phyloP scores from a whole-genome alignment of 2,797 vertebrate genomes.

The Notamacropus eugenii region DNA sequence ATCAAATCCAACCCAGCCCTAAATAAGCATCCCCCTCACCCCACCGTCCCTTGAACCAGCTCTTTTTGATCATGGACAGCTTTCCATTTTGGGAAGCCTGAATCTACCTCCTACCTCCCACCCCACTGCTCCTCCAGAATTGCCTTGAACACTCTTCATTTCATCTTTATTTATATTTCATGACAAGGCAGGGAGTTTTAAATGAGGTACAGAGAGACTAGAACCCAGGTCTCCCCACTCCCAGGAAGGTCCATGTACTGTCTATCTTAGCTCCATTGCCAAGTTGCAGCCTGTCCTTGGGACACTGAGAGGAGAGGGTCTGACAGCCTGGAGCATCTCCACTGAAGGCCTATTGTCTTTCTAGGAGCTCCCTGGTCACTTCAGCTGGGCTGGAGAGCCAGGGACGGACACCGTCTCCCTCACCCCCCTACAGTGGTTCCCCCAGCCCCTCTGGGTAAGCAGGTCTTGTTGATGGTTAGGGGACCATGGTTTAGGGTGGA shows the following conservation, averaged over 20 bases:
- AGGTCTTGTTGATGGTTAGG: no score
- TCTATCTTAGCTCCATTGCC: background rate
- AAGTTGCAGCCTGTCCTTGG: background rate
- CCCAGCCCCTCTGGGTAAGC: slow-evolving; percentile 90
- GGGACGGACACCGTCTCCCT: slow-evolving; percentile 88
- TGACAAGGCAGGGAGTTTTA: background rate
- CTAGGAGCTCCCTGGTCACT: slow-evolving; percentile 88
- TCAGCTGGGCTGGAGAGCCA: slow-evolving; percentile 87
- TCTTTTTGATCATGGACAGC: background rate
- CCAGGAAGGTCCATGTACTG: background rate
- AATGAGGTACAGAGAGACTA: background rate
- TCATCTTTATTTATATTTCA: background rate
- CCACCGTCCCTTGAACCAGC: background rate
- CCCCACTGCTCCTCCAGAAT: background rate
- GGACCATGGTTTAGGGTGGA: background rate
- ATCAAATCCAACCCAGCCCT: no score
- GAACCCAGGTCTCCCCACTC: background rate
- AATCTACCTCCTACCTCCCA: background rate
- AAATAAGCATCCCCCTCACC: background rate
- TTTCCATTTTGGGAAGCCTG: background rate
- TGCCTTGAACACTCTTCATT: background rate
- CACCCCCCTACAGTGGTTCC: slow-evolving; percentile 86
- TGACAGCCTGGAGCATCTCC: background rate
- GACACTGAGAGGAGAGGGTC: background rate
- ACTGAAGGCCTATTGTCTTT: background rate